These are phyloP conservation scores for Phainopepla nitens DNA, from an alignment of 2,113 vertebrate species.

Conservation along the genomic window DNA sequence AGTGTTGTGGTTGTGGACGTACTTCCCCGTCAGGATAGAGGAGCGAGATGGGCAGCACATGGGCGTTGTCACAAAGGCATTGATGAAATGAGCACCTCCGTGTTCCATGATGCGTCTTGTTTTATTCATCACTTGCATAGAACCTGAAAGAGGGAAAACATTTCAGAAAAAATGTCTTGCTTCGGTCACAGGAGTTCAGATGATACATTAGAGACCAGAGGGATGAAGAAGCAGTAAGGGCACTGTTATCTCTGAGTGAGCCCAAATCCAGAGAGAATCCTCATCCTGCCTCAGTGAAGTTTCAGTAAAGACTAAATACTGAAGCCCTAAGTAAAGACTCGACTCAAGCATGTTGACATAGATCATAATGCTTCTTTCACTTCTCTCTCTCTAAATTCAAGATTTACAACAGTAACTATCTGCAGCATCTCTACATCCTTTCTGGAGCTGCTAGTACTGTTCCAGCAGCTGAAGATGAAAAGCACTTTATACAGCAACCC, in stretches of 20 bases:
- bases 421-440: not conserved
- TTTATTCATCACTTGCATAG: slow-evolving; percentile 99
- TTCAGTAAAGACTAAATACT: not conserved
- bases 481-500: not conserved
- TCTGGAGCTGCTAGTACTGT: not conserved
- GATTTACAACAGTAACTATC: not conserved
- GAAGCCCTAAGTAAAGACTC: not conserved
- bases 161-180: not conserved
- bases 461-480: not conserved
- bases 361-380: not conserved
- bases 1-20: slow-evolving; percentile 97
- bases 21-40: slow-evolving; percentile 94
- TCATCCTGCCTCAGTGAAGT: not conserved
- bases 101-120: slow-evolving; percentile 91
- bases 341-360: not conserved
- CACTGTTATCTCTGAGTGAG: not conserved
- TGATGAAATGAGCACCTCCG: slow-evolving; percentile 91
- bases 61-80: slow-evolving; percentile 94
- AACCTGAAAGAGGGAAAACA: slow-evolving; percentile 74
- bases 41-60: slow-evolving; percentile 98
- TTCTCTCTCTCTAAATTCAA: not conserved
- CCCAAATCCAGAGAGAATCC: not conserved
- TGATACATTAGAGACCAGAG: not conserved
- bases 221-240: not conserved
- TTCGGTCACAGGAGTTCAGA: not conserved